Evolutionary conservation across 1,140 invertebrate species (phyloP).

Genomic region (Medauroidea extradentata): DNA sequence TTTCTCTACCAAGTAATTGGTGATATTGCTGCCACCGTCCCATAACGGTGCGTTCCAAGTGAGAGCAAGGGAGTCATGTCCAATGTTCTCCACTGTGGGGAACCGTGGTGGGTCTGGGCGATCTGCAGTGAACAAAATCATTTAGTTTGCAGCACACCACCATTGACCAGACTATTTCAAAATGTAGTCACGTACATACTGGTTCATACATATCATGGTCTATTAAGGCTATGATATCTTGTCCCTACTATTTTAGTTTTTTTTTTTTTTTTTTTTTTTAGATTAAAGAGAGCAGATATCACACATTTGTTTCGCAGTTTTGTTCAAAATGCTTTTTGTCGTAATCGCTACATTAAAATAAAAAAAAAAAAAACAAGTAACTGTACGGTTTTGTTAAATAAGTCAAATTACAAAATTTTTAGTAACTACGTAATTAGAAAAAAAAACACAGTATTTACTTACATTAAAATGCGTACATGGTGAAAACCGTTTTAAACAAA

Average conservation of each 20-base stretch:
- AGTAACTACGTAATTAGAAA: too few relatives aligned
- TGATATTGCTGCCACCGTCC: constrained; percentile 94
- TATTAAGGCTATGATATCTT: background rate
- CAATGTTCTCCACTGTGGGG: constrained; percentile 80
- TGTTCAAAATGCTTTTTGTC: too few relatives aligned
- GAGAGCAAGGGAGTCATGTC: constrained; percentile 80
- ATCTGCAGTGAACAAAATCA: constrained; percentile 54
- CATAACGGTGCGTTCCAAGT: constrained; percentile 89
- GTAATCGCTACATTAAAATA: too few relatives aligned
- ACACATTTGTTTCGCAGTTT: too few relatives aligned
- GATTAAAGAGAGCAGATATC: too few relatives aligned
- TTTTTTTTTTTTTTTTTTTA: background rate
- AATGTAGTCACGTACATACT: background rate
- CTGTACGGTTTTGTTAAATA: too few relatives aligned
- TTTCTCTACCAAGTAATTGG: constrained; percentile 93
- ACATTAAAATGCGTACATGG: too few relatives aligned
- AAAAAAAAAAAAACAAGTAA: too few relatives aligned
- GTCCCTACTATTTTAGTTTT: background rate
- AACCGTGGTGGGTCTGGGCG: constrained; percentile 93
- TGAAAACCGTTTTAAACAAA: too few relatives aligned
- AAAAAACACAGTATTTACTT: too few relatives aligned
- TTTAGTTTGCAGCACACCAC: background rate
- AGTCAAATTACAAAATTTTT: too few relatives aligned
- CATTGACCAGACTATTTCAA: background rate
- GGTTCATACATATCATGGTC: background rate